Conservation (phyloP, 2,888 invertebrate species). For the Spialia ferax region DNA sequence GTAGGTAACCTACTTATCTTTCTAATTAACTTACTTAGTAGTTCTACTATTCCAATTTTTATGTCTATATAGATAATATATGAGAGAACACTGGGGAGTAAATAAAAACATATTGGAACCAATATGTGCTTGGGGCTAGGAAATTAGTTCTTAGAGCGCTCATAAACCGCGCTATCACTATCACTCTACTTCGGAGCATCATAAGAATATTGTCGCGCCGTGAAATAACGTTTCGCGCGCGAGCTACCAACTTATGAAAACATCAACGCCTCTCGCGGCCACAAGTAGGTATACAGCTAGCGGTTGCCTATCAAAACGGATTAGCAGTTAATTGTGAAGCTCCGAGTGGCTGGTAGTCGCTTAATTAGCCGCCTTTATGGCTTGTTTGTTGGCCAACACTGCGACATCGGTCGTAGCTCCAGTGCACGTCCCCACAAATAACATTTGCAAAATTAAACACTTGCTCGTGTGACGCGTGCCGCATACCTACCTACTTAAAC, state of each 20-base stretch:
- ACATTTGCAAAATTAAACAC: conserved; percentile 79
- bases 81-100: no score
- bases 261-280: not conserved
- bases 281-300: conserved; percentile 26
- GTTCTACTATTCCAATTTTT: no score
- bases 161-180: not conserved
- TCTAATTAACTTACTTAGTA: no score
- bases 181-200: conserved; percentile 10
- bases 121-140: not conserved
- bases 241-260: conserved; percentile 25
- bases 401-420: conserved; percentile 44
- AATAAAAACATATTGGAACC: not conserved
- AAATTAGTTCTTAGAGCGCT: not conserved
- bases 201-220: conserved; percentile 20
- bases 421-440: conserved; percentile 57
- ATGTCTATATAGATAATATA: no score
- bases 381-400: conserved; percentile 59
- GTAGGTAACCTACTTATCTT: no score
- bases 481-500: not conserved
- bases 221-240: conserved; percentile 6
- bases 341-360: conserved; percentile 54
- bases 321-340: conserved; percentile 59
- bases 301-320: conserved; percentile 52
- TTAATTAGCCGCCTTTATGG: conserved; percentile 71
- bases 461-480: conserved; percentile 57